A percentile compares a stretch with the other conserved stretches of the same genome.
phyloP scores from a whole-genome alignment of 2,113 vertebrate genomes.

The Promerops cafer region DNA sequence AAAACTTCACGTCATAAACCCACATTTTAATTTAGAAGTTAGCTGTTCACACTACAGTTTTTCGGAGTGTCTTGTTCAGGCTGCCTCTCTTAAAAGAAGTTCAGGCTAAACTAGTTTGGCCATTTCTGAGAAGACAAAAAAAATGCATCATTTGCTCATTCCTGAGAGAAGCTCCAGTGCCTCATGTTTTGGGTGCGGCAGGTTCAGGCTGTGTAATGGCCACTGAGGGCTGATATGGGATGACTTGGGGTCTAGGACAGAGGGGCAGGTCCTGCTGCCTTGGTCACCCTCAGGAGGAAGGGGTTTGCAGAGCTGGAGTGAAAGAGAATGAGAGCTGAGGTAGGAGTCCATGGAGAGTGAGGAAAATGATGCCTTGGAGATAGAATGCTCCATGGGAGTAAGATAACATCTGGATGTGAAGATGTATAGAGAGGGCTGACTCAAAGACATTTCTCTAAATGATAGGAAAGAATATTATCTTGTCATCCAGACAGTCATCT shows the following conservation, averaged over 20 bases:
- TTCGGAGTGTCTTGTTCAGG: background rate
- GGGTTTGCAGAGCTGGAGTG: background rate
- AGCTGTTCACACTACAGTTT: background rate
- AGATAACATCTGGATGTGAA: background rate
- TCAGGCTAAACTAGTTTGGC: background rate
- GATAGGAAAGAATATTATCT: background rate
- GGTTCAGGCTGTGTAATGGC: background rate
- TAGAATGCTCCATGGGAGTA: background rate
- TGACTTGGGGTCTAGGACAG: fast-evolving
- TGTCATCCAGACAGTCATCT: background rate
- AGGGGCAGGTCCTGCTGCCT: background rate
- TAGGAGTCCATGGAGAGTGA: background rate
- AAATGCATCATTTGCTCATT: background rate
- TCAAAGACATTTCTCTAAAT: background rate
- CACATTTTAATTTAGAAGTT: background rate
- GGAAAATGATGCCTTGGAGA: background rate
- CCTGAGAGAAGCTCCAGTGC: background rate
- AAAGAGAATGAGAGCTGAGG: background rate
- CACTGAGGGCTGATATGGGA: fast-evolving
- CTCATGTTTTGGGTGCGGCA: background rate
- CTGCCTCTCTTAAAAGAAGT: background rate
- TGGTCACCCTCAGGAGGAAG: background rate
- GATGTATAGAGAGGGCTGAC: background rate
- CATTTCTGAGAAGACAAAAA: background rate
- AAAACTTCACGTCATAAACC: background rate